Evolutionary conservation across 1,140 invertebrate species (phyloP).

Genomic region (Drosophila albomicans): DNA sequence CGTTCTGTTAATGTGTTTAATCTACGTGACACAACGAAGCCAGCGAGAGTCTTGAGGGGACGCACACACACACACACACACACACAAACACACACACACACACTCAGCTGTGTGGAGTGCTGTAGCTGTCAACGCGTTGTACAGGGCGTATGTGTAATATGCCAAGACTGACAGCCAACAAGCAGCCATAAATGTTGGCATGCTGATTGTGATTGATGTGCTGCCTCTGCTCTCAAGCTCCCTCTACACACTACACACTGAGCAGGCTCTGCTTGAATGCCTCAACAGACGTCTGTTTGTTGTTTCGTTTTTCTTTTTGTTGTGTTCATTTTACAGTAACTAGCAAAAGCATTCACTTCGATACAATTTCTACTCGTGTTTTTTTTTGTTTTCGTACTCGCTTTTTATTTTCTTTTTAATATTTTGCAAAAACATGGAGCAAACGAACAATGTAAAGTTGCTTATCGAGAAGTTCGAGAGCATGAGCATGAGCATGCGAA

Average conservation of each 20-base stretch:
- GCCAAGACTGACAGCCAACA: conserved; percentile 45
- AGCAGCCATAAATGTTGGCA: conserved; percentile 43
- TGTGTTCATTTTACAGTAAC: conserved; percentile 2
- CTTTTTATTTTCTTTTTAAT: not conserved
- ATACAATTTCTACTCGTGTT: not conserved
- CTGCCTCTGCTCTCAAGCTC: not conserved
- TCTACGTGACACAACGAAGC: conserved; percentile 33
- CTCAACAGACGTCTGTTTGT: not conserved
- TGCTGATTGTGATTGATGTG: conserved; percentile 49
- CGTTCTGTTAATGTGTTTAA: conserved; percentile 43
- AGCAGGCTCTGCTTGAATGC: conserved; percentile 5
- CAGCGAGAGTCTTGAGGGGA: not conserved
- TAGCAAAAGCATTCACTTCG: not conserved
- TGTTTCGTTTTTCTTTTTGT: not conserved
- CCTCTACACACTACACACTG: not conserved
- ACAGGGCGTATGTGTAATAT: conserved; percentile 45
- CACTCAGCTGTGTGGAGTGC: too few relatives aligned
- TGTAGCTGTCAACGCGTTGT: conserved; percentile 15
- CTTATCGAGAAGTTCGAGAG: conserved; percentile 36
- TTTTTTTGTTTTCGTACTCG: not conserved
- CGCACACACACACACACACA: too few relatives aligned
- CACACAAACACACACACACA: too few relatives aligned
- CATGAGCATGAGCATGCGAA: conserved; percentile 10
- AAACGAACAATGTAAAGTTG: conserved; percentile 7
- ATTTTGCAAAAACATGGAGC: not conserved